phyloP scores from a whole-genome alignment of 2,797 vertebrate genomes.

The Amblyraja radiata region DNA sequence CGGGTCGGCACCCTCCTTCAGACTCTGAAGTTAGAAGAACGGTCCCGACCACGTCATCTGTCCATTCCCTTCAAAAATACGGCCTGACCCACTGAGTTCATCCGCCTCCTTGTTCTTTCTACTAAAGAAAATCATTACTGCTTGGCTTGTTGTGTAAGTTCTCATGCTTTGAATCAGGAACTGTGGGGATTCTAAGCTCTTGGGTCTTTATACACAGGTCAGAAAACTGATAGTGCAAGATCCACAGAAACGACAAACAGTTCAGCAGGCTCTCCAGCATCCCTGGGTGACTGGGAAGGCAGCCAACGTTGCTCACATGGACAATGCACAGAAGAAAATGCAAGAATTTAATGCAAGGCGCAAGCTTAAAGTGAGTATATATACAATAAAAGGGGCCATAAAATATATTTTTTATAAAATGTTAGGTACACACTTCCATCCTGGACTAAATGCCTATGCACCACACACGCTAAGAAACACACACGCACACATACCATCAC shows the following conservation, averaged over 20 bases:
- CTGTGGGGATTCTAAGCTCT: background rate
- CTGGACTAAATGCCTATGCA: background rate
- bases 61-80: too few species aligned
- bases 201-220: constrained; percentile 54
- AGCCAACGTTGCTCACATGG: constrained; percentile 80
- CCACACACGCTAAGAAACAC: background rate
- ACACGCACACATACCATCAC: too few species aligned
- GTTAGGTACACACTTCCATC: background rate
- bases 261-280: constrained; percentile 70
- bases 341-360: constrained; percentile 79
- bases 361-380: constrained; percentile 70
- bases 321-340: constrained; percentile 77
- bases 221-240: constrained; percentile 74
- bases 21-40: too few species aligned
- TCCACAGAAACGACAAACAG: constrained; percentile 69
- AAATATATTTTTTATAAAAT: background rate
- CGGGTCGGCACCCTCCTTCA: too few species aligned
- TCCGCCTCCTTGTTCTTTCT: background rate
- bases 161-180: background rate
- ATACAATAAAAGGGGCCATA: background rate
- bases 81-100: too few species aligned
- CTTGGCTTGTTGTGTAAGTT: background rate
- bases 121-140: background rate
- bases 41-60: too few species aligned
- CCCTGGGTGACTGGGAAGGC: constrained; percentile 81